Evolutionary conservation across 1,140 invertebrate species (phyloP).

Genomic region (Panagrolaimus sp.): DNA sequence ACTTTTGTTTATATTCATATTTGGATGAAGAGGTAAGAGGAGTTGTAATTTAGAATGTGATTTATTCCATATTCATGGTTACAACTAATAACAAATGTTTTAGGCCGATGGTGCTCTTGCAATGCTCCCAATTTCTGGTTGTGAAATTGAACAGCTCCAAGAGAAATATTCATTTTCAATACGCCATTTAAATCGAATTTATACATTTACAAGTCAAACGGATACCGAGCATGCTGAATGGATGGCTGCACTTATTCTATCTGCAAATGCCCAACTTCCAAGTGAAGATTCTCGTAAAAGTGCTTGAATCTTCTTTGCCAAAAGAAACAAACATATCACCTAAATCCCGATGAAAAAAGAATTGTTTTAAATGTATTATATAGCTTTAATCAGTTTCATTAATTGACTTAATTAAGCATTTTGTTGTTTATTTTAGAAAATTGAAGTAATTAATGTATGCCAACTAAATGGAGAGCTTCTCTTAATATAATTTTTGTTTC

Average conservation of each 20-base stretch:
- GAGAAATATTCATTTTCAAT: conserved; percentile 35
- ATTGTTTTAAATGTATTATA: too few species aligned
- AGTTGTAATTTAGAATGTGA: too few species aligned
- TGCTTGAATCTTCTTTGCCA: neutral
- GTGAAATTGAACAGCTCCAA: conserved; percentile 28
- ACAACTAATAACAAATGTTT: too few species aligned
- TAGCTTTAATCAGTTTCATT: too few species aligned
- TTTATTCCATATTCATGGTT: too few species aligned
- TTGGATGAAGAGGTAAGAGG: conserved; percentile 29
- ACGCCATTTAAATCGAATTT: conserved; percentile 33
- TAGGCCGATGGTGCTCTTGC: conserved; percentile 36
- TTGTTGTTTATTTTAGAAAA: too few species aligned
- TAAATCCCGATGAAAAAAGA: neutral
- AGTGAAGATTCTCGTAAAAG: conserved; percentile 14
- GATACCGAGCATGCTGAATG: conserved; percentile 44
- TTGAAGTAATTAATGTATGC: too few species aligned
- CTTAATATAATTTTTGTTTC: too few species aligned
- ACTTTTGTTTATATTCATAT: conserved; percentile 57
- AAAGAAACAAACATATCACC: neutral
- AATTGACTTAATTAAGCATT: too few species aligned
- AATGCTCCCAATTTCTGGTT: conserved; percentile 43
- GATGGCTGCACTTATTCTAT: conserved; percentile 41
- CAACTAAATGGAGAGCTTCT: too few species aligned
- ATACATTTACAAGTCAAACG: conserved; percentile 20
- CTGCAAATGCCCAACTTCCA: conserved; percentile 43